Evolutionary conservation across 2,113 vertebrate species (phyloP).

Genomic region (Clarias gariepinus): DNA sequence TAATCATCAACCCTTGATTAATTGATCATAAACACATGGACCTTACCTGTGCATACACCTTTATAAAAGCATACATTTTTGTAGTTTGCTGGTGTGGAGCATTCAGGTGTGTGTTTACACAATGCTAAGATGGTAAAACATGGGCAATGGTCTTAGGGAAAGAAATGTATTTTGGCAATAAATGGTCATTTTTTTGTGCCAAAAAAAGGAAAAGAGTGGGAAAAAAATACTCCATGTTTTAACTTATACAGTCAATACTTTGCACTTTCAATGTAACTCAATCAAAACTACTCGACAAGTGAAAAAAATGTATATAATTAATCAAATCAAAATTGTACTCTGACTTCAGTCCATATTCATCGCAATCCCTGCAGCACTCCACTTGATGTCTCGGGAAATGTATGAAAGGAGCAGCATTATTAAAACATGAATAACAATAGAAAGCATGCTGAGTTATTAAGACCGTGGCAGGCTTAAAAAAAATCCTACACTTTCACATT

Average conservation of each 20-base stretch:
- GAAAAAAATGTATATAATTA: background rate
- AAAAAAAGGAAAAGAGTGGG: background rate
- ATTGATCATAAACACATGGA: too few relatives aligned
- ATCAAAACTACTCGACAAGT: background rate
- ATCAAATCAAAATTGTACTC: background rate
- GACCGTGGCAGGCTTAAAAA: background rate
- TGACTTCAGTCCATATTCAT: background rate
- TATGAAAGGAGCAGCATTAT: conserved; percentile 33
- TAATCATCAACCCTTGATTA: too few relatives aligned
- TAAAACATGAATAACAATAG: conserved; percentile 38
- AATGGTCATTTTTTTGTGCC: background rate
- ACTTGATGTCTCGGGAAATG: background rate
- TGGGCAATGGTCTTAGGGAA: too few relatives aligned
- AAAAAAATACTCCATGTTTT: background rate
- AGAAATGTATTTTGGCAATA: background rate
- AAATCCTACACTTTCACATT: conserved; percentile 24
- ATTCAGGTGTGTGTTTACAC: too few relatives aligned
- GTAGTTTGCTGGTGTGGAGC: too few relatives aligned
- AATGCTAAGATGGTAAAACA: too few relatives aligned
- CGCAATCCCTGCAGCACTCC: conserved; percentile 22
- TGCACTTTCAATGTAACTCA: background rate
- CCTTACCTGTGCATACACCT: too few relatives aligned
- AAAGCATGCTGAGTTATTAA: conserved; percentile 26
- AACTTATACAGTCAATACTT: background rate
- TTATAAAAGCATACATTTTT: too few relatives aligned